Evolutionary conservation across 2,888 invertebrate species (phyloP).

Genomic region (Altica lythri): DNA sequence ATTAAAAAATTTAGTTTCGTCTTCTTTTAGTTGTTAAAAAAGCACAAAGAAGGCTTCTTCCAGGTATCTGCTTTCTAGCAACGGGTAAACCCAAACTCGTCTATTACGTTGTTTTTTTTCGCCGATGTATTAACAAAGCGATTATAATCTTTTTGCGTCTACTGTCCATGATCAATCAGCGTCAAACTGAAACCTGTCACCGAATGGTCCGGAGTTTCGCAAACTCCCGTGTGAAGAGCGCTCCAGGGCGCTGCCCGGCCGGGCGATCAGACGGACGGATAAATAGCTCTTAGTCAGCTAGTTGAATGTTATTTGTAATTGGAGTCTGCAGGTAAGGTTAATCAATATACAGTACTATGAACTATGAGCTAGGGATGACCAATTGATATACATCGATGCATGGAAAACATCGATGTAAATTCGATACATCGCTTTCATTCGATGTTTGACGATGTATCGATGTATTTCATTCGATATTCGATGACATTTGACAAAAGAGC

Average conservation of each 20-base stretch:
- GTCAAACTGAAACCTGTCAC: neutral
- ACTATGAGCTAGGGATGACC: too few relatives aligned
- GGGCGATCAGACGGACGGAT: neutral
- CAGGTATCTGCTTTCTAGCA: constrained; percentile 1
- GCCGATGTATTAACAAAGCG: neutral
- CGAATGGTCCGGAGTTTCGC: neutral
- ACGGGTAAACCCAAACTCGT: neutral
- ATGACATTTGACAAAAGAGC: too few relatives aligned
- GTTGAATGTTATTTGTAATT: too few relatives aligned
- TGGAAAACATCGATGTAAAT: too few relatives aligned
- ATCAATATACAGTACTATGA: too few relatives aligned
- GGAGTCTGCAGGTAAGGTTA: too few relatives aligned
- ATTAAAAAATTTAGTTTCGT: neutral
- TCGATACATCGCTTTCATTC: too few relatives aligned
- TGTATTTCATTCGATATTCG: too few relatives aligned
- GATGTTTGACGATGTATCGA: too few relatives aligned
- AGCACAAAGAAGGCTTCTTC: constrained; percentile 3
- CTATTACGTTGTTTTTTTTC: neutral
- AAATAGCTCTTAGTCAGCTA: too few relatives aligned
- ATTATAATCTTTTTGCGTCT: neutral
- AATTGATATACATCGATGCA: too few relatives aligned
- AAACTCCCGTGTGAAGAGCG: neutral
- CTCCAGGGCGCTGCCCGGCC: neutral
- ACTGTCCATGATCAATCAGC: neutral
- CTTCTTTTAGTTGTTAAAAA: constrained; percentile 6